phyloP scores from a whole-genome alignment of 2,797 vertebrate species.

The Carapus acus region DNA sequence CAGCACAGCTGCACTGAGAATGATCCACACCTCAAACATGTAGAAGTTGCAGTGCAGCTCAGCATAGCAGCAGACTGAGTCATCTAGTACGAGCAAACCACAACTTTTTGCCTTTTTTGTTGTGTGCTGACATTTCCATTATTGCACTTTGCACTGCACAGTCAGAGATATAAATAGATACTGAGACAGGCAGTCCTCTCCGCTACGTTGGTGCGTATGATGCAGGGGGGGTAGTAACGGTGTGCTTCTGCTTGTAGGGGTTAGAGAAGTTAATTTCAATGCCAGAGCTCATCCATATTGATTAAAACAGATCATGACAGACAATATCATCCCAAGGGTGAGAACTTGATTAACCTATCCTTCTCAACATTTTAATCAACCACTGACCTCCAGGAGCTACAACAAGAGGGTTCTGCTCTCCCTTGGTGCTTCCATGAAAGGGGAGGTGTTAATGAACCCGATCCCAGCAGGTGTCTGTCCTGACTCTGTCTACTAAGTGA shows the following conservation, averaged over 20 bases:
- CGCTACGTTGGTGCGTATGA: slow-evolving; percentile 2
- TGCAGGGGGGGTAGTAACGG: not conserved
- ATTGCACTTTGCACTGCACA: not conserved
- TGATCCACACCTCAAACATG: slow-evolving; percentile 55
- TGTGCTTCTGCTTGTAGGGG: slow-evolving; percentile 11
- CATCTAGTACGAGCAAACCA: not conserved
- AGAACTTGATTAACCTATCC: slow-evolving; percentile 69
- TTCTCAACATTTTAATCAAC: slow-evolving; percentile 66
- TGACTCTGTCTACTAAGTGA: slow-evolving; percentile 19
- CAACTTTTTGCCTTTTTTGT: slow-evolving; percentile 12
- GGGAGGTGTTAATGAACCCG: slow-evolving; percentile 42
- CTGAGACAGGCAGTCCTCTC: slow-evolving; percentile 9
- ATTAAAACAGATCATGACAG: slow-evolving; percentile 67
- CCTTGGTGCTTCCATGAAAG: slow-evolving; percentile 32
- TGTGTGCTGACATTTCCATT: not conserved
- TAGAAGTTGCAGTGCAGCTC: slow-evolving; percentile 30
- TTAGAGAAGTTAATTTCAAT: slow-evolving; percentile 36
- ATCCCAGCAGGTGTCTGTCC: slow-evolving; percentile 37
- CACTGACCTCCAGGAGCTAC: slow-evolving; percentile 60
- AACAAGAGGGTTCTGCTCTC: slow-evolving; percentile 49
- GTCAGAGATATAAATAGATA: slow-evolving; percentile 5
- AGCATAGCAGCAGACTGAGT: slow-evolving; percentile 36
- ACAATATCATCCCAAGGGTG: slow-evolving; percentile 59
- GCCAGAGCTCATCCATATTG: slow-evolving; percentile 56
- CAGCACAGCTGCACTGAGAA: slow-evolving; percentile 49